Percentiles rank a stretch among this genome's conserved stretches.
Conservation (phyloP, 2,888 invertebrate genomes). For the Diaphora mendica region DNA sequence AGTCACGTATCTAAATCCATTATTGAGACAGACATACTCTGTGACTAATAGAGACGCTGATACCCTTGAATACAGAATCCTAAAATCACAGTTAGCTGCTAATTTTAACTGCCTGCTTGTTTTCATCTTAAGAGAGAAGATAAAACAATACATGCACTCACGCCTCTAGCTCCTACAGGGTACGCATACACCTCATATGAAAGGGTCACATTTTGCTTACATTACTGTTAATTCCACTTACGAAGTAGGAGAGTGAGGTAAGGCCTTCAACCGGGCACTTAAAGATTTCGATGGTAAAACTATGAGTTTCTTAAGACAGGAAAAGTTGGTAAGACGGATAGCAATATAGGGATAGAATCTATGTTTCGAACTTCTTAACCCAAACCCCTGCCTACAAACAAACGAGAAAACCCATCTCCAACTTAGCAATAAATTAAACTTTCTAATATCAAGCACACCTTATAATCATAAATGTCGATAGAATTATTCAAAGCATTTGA, state of each 20-base stretch:
- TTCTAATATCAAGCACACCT: conserved; percentile 16
- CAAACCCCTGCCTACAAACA: neutral
- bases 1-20: neutral
- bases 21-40: neutral
- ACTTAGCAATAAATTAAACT: conserved; percentile 13
- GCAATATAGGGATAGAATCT: neutral
- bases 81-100: neutral
- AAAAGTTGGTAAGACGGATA: neutral
- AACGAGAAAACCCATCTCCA: neutral
- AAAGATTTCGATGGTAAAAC: too few species aligned
- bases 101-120: neutral
- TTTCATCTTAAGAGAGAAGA: neutral
- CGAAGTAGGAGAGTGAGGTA: too few species aligned
- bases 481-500: conserved; percentile 20
- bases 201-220: too few species aligned
- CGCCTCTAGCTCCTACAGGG: too few species aligned
- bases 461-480: conserved; percentile 10
- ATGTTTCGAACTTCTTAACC: too few species aligned
- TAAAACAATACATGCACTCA: neutral
- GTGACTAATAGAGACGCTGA: neutral
- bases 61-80: neutral
- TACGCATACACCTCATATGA: too few species aligned
- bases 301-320: too few species aligned
- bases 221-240: too few species aligned
- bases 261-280: too few species aligned